phyloP scores from a whole-genome alignment of 2,113 vertebrate species.

The Clarias gariepinus region DNA sequence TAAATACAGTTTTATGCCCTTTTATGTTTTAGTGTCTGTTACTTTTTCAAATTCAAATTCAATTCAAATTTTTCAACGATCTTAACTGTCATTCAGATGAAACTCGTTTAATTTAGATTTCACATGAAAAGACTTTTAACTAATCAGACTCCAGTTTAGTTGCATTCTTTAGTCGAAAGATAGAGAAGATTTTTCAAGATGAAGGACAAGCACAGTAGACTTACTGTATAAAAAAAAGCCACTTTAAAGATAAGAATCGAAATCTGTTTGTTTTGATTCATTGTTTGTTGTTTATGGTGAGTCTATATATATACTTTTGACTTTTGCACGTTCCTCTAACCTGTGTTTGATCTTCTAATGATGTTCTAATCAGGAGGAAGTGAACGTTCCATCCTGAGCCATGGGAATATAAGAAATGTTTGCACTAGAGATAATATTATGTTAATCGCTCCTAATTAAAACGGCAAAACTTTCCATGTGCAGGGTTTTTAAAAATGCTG shows the following conservation, averaged over 20 bases:
- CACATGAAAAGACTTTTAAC: too few species aligned
- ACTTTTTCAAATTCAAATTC: too few species aligned
- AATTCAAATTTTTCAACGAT: too few species aligned
- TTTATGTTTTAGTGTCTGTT: too few species aligned
- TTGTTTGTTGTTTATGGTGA: too few species aligned
- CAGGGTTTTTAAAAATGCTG: background rate
- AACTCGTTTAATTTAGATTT: too few species aligned
- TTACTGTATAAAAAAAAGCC: too few species aligned
- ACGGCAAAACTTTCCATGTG: background rate
- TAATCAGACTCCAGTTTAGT: background rate
- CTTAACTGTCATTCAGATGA: too few species aligned
- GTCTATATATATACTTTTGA: background rate
- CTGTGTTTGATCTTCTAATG: background rate
- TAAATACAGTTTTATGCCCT: too few species aligned
- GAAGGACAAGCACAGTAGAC: background rate
- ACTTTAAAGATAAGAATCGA: too few species aligned
- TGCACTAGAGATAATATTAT: conserved; percentile 49
- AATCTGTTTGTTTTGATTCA: too few species aligned
- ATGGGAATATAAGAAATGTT: conserved; percentile 51
- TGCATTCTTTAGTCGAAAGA: background rate
- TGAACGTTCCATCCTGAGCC: conserved; percentile 46
- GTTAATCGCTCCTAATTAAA: conserved; percentile 44
- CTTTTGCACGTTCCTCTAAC: background rate
- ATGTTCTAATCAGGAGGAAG: background rate
- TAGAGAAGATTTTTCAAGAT: background rate